phyloP scores from a whole-genome alignment of 2,888 invertebrate species.

The Agonopterix heracliana region DNA sequence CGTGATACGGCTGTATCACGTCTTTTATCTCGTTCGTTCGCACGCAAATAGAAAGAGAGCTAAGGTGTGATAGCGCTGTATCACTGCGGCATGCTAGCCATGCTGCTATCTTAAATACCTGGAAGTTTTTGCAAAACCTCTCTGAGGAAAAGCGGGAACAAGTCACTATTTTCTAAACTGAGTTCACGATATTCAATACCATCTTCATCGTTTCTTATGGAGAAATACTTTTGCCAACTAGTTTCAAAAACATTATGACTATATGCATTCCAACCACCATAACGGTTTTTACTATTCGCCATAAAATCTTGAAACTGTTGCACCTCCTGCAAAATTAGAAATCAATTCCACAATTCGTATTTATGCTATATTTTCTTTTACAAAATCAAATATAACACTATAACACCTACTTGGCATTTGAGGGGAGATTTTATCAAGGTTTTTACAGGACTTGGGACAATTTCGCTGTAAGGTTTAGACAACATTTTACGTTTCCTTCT shows the following conservation, averaged over 20 bases:
- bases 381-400: neutral
- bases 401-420: constrained; percentile 45
- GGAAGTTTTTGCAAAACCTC: constrained; percentile 39
- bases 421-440: constrained; percentile 51
- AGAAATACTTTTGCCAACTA: constrained; percentile 49
- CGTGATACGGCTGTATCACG: too few relatives aligned
- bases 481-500: constrained; percentile 22
- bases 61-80: too few relatives aligned
- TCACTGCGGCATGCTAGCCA: too few relatives aligned
- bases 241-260: constrained; percentile 73
- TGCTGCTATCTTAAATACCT: constrained; percentile 31
- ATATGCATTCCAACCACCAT: constrained; percentile 75
- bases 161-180: neutral
- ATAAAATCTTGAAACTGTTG: constrained; percentile 74
- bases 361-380: neutral
- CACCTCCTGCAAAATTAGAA: constrained; percentile 53
- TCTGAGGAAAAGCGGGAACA: constrained; percentile 25
- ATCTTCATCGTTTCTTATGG: neutral
- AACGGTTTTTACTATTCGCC: constrained; percentile 59
- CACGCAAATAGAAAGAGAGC: too few relatives aligned
- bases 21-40: too few relatives aligned
- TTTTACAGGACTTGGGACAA: constrained; percentile 57
- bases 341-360: neutral
- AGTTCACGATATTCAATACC: too few relatives aligned
- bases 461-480: constrained; percentile 34